phyloP scores from a whole-genome alignment of 2,888 invertebrate species.

The Scaptomyza reducta region DNA sequence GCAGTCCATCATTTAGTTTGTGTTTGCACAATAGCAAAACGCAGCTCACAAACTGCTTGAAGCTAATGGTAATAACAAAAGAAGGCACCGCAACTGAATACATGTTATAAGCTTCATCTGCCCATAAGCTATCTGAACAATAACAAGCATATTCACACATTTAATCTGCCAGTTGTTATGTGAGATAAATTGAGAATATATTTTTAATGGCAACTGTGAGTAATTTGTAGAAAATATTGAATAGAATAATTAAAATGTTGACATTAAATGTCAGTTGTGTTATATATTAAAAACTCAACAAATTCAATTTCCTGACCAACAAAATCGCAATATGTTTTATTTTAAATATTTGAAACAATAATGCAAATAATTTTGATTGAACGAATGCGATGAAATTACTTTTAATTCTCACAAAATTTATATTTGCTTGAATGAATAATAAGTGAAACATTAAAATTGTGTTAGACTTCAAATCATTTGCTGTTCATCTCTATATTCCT shows the following conservation, averaged over 20 bases:
- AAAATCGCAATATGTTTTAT: not conserved
- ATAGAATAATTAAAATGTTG: not conserved
- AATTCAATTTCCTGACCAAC: not conserved
- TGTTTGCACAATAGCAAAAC: slow-evolving; percentile 18
- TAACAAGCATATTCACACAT: not conserved
- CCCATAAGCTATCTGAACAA: slow-evolving; percentile 4
- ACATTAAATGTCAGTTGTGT: not conserved
- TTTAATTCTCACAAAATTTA: not conserved
- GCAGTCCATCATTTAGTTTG: slow-evolving; percentile 22
- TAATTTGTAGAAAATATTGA: not conserved
- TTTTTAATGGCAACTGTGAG: not conserved
- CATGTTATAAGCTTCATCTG: not conserved
- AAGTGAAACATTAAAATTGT: not conserved
- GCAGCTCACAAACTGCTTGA: slow-evolving; percentile 19
- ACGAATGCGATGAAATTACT: not conserved
- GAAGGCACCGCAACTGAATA: slow-evolving; percentile 5
- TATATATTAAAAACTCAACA: not conserved
- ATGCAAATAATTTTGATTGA: not conserved
- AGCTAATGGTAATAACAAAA: slow-evolving; percentile 44
- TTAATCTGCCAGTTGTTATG: slow-evolving; percentile 3
- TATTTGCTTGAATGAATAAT: not conserved
- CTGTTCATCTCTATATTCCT: too few relatives aligned
- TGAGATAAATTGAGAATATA: not conserved
- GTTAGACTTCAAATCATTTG: not conserved
- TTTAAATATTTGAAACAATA: not conserved